Conservation (phyloP, 1,140 invertebrate genomes). For the Scaptomyza hsui region DNA sequence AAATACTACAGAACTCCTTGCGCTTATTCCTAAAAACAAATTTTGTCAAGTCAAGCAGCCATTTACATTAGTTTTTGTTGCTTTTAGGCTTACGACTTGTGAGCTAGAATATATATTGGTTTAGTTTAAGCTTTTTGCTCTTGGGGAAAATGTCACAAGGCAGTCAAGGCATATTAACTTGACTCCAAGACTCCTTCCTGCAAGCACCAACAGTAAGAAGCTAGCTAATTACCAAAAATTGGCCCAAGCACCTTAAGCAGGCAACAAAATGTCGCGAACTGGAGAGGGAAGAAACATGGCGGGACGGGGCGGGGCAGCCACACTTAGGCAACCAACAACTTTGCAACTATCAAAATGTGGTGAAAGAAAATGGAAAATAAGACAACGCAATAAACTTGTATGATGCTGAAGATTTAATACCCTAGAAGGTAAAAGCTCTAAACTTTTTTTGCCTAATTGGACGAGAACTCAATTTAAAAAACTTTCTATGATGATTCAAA, state of each 20-base stretch:
- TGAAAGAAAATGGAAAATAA: conserved; percentile 8
- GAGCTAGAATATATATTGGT: neutral
- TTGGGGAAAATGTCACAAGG: conserved; percentile 65
- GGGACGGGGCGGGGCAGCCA: neutral
- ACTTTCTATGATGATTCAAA: too few species aligned
- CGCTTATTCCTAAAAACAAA: neutral
- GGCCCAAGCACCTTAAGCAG: conserved; percentile 24
- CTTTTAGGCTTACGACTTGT: neutral
- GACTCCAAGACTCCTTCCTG: conserved; percentile 7
- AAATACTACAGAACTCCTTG: conserved; percentile 2
- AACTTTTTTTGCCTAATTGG: too few species aligned
- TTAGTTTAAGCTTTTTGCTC: conserved; percentile 13
- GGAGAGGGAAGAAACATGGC: neutral
- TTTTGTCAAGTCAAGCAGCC: neutral
- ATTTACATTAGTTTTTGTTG: conserved; percentile 36
- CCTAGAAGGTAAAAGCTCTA: neutral
- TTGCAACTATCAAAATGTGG: conserved; percentile 37
- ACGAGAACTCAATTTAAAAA: too few species aligned
- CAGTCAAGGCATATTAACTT: conserved; percentile 65
- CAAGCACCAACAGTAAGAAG: conserved; percentile 48
- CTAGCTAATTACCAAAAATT: conserved; percentile 70
- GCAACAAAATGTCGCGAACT: neutral
- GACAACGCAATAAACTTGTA: too few species aligned
- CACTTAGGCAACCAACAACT: conserved; percentile 29
- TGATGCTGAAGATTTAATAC: neutral